Evolutionary conservation across 2,888 invertebrate species (phyloP), one percentile per base, ranked within the genome.

Genomic region (Cephonodes hylas): DNA sequence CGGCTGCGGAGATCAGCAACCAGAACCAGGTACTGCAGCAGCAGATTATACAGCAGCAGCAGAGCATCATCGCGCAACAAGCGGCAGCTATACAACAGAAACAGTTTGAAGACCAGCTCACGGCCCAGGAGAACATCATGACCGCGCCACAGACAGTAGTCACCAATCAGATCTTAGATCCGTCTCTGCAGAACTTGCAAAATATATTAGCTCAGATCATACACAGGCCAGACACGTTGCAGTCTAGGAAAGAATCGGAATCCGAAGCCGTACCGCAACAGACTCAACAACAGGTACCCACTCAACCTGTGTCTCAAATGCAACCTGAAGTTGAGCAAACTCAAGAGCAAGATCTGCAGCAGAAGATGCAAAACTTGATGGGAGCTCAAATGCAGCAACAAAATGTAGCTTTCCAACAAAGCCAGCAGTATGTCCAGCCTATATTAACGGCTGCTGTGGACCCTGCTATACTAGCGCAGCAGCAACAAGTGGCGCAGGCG

Each of bases 11-110:
- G 65, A 84, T 89, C 66, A 86, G 75, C 69, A 88, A 83, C 58
- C 89, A 91, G 79, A 94, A 85, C 77, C 93, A 91, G 69, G 93
- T 86, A 23, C 79, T 94, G 60, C 94, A 94, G 67, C 94, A 94
- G 58, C 86, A 94, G 56, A 92, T 94, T 42, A 87, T 91, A 38
- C 89, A 93, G 73, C 90, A 89, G 64, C 87, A 93, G 72, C 91
- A 93, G 67, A 88, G 84, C 60, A 86, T 92, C 42, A 88, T 87
- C 65, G 84, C 85, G n/a, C 93, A 92, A 44, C 91, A 91, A 71
- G 91, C 91, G 8, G 91, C 84, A 2, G 87, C 90, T 1, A 90
- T 91, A 65, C 93, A 92, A 46, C 93, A 93, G 73, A 93, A 88
- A 72, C 93, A 88, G 71, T 73, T 85, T 8, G 90, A 89, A 75